Evolutionary conservation across 2,888 invertebrate species (phyloP), one percentile per base, ranked within the genome.

Genomic region (Spodoptera exigua): DNA sequence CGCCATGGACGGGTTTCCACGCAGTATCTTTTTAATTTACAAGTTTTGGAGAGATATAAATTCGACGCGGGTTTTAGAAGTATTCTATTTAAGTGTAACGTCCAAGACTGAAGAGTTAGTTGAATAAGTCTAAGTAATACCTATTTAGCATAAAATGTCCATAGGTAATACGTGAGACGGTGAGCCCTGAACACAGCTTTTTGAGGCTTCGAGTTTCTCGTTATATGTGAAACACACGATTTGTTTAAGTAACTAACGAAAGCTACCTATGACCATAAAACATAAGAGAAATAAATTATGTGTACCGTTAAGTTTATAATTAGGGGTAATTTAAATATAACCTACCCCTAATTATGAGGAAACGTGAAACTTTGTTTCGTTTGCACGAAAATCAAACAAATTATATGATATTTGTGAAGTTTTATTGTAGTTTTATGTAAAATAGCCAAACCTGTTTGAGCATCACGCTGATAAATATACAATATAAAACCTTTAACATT

Each of bases 51-150:
- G 82, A 87, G 87, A 82, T 83, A 81, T 84, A 81, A 83, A 89
- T 91, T 90, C 92, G 89, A 93, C 93, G 93, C 93, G 93, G 93
- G 93, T 89, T 91, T 76, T 90, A 93, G 91, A 87, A 91, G 86
- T 93, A 92, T 92, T 92, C 89, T 92, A 93, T 90, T 90, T 93
- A 93, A 93, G 93, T 89, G 92, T 91, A 93, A 93, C 93, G 93
- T 91, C 91, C 92, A 94, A 94, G 93, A 94, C 94, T 94, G 93
- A 93, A 93, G 92, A 90, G 93, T 91, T 92, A 93, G 91, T 87
- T 90, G 87, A 91, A 86, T 92, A 93, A 92, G 90, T 90, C 89
- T 91, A 90, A 91, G 87, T 91, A 92, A 92, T 90, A 91, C 89
- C 90, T 91, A 91, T 90, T 89, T 92, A 93, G 93, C 89, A 89